Percentiles rank a stretch among this genome's conserved stretches.
Evolutionary conservation across 2,888 invertebrate genomes (phyloP).

Genomic region (Lasioglossum leucozonium): DNA sequence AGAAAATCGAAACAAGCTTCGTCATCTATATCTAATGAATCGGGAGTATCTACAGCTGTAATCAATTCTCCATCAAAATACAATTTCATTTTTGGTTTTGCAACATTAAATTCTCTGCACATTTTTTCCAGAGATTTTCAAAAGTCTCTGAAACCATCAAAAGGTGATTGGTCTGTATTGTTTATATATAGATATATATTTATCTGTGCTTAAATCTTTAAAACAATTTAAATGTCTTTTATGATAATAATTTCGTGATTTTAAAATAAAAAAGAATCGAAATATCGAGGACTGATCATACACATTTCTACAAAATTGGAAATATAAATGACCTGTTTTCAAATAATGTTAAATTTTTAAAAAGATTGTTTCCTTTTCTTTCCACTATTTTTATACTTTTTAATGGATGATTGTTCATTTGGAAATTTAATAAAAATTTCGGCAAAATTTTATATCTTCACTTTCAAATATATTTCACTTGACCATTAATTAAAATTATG

Average conservation of each 20-base stretch:
- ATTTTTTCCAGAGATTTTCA: conserved; percentile 65
- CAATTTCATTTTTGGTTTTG: conserved; percentile 74
- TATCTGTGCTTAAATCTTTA: no score
- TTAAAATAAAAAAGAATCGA: not conserved
- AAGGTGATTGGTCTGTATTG: no score
- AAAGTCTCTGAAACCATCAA: no score
- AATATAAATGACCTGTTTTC: not conserved
- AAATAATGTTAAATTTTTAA: not conserved
- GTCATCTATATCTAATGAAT: conserved; percentile 78
- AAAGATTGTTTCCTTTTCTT: not conserved
- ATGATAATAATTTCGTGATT: not conserved
- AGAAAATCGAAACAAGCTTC: conserved; percentile 80
- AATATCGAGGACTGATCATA: not conserved
- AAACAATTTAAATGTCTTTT: not conserved
- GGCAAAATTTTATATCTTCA: not conserved
- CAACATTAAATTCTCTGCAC: conserved; percentile 72
- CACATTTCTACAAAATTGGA: not conserved
- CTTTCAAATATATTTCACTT: not conserved
- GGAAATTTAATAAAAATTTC: not conserved
- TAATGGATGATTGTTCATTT: not conserved
- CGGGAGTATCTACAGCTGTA: conserved; percentile 75
- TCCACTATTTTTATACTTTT: not conserved
- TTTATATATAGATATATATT: no score
- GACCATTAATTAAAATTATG: not conserved
- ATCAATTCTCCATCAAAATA: conserved; percentile 80